Conservation (phyloP, 2,113 vertebrate species). For the Apus apus region DNA sequence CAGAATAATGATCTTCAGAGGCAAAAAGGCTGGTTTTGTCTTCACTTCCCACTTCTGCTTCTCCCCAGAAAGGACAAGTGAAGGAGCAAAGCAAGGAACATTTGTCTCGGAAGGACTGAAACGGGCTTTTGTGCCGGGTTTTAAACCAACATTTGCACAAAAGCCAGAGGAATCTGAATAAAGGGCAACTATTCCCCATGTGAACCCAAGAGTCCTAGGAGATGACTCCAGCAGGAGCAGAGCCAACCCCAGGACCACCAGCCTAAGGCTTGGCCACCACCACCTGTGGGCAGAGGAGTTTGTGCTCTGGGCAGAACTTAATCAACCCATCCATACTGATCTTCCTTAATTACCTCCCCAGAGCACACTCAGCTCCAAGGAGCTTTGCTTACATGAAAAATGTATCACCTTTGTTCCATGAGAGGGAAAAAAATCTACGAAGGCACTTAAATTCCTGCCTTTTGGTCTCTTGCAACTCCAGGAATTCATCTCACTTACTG, state of each 20-base stretch:
- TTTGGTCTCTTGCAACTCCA: not conserved
- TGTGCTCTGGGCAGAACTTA: conserved; percentile 6
- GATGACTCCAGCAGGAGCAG: not conserved
- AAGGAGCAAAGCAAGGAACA: not conserved
- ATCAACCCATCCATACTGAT: conserved; percentile 20
- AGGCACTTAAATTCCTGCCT: not conserved
- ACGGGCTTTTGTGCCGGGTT: not conserved
- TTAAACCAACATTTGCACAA: not conserved
- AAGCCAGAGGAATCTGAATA: not conserved
- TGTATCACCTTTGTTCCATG: conserved; percentile 16
- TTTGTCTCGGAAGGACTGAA: not conserved
- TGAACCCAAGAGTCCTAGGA: not conserved
- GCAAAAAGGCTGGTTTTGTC: not conserved
- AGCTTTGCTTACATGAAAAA: conserved; percentile 28
- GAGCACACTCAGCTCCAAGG: not conserved
- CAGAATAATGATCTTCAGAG: not conserved
- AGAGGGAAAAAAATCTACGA: not conserved
- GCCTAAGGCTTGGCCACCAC: not conserved
- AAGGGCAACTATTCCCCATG: not conserved
- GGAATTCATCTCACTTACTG: not conserved
- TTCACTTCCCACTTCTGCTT: not conserved
- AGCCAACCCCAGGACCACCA: not conserved
- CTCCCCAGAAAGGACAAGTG: not conserved
- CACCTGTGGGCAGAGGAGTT: not conserved
- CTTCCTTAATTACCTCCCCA: conserved; percentile 37